Evolutionary conservation across 2,888 invertebrate genomes (phyloP).

Genomic region (Eristalinus aeneus): DNA sequence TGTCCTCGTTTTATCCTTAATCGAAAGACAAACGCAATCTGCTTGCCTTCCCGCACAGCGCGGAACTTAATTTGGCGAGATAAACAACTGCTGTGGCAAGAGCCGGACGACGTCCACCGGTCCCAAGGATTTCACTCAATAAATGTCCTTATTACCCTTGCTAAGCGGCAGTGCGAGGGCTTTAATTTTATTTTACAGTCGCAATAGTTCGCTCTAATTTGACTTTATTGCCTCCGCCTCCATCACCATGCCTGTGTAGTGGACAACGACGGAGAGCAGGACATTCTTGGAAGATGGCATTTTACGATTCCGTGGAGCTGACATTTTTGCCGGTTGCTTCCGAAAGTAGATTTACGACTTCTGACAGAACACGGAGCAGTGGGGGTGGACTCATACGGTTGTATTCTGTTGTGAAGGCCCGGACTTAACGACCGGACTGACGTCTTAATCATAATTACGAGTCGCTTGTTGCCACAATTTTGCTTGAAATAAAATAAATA

Average conservation of each 20-base stretch:
- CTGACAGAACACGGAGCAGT: background rate
- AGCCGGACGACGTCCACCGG: slow-evolving; percentile 14
- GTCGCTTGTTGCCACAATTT: background rate
- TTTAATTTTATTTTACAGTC: slow-evolving; percentile 19
- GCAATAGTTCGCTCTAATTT: slow-evolving; percentile 26
- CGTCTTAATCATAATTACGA: background rate
- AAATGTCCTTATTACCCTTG: slow-evolving; percentile 19
- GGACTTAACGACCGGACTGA: background rate
- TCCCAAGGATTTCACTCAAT: slow-evolving; percentile 24
- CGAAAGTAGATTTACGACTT: background rate
- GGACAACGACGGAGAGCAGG: background rate
- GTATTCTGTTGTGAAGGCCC: too few relatives aligned
- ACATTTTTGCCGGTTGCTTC: background rate
- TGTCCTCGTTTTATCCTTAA: background rate
- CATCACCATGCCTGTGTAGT: background rate
- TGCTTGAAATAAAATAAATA: background rate
- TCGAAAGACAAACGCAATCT: slow-evolving; percentile 19
- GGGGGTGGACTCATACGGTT: too few relatives aligned
- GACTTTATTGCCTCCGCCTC: slow-evolving; percentile 11
- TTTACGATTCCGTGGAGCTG: background rate
- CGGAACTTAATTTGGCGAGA: slow-evolving; percentile 35
- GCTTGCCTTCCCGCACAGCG: background rate
- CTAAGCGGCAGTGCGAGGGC: background rate
- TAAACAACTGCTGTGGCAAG: slow-evolving; percentile 23
- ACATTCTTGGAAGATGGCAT: background rate